Percentiles rank a stretch among this genome's conserved stretches.
Evolutionary conservation across 2,113 vertebrate species (phyloP).

Genomic region (Felis chaus): DNA sequence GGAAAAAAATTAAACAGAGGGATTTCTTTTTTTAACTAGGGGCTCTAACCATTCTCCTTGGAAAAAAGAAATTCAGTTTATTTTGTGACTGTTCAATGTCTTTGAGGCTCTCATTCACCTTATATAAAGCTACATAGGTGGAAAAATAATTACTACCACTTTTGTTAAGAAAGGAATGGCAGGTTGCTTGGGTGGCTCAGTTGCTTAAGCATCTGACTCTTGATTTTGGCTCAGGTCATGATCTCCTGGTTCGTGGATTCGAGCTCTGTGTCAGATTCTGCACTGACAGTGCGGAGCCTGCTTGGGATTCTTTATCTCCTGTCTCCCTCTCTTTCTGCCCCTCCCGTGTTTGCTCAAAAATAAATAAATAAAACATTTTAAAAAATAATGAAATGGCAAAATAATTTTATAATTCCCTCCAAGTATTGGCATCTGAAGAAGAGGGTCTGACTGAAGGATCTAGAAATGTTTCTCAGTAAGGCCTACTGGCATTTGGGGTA

Average conservation of each 20-base stretch:
- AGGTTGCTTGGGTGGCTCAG: too few species aligned
- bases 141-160: neutral
- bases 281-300: too few species aligned
- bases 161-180: constrained; percentile 20
- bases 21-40: neutral
- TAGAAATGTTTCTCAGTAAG: neutral
- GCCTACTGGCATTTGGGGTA: neutral
- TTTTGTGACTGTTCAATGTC: neutral
- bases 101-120: neutral
- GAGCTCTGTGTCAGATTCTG: too few species aligned
- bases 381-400: neutral
- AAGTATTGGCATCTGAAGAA: neutral
- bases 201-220: too few species aligned
- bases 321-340: too few species aligned
- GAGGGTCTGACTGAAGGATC: neutral
- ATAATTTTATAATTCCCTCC: neutral
- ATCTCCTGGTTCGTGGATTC: too few species aligned
- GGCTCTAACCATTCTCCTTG: neutral
- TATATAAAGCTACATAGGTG: neutral
- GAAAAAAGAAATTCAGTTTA: constrained; percentile 1
- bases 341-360: too few species aligned
- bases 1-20: neutral
- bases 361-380: too few species aligned
- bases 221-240: too few species aligned
- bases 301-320: too few species aligned